Evolutionary conservation across 2,797 vertebrate genomes (phyloP).

Genomic region (Chelonia mydas): DNA sequence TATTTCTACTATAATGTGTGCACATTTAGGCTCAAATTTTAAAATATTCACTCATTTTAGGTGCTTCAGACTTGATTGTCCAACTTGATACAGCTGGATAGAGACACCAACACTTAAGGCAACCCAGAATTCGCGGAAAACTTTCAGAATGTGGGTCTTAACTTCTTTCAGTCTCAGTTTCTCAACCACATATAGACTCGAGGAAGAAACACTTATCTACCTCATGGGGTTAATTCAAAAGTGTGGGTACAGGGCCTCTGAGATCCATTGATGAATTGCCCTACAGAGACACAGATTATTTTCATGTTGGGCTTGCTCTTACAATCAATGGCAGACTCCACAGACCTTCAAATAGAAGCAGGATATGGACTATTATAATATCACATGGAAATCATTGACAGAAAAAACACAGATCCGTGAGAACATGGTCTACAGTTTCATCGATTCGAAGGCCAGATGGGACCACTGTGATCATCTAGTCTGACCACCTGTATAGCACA

Average conservation of each 20-base stretch:
- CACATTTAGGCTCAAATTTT: neutral
- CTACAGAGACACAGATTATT: neutral
- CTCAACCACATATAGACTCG: neutral
- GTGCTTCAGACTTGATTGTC: neutral
- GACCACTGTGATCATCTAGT: neutral
- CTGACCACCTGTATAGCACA: neutral
- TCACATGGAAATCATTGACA: neutral
- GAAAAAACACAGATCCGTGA: neutral
- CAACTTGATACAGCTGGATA: neutral
- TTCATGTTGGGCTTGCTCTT: neutral
- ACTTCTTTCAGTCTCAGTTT: neutral
- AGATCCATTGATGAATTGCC: neutral
- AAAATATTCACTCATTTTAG: neutral
- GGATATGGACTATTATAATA: neutral
- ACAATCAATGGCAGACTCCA: neutral
- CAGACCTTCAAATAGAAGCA: neutral
- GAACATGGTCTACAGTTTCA: neutral
- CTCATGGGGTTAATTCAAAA: neutral
- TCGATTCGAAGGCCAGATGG: neutral
- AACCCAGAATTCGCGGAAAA: neutral
- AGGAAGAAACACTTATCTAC: neutral
- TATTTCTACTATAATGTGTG: neutral
- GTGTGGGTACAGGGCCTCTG: neutral
- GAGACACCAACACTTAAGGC: neutral
- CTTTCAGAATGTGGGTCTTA: neutral